Conservation (phyloP, 2,888 invertebrate genomes). For the Eremobia ochroleuca region DNA sequence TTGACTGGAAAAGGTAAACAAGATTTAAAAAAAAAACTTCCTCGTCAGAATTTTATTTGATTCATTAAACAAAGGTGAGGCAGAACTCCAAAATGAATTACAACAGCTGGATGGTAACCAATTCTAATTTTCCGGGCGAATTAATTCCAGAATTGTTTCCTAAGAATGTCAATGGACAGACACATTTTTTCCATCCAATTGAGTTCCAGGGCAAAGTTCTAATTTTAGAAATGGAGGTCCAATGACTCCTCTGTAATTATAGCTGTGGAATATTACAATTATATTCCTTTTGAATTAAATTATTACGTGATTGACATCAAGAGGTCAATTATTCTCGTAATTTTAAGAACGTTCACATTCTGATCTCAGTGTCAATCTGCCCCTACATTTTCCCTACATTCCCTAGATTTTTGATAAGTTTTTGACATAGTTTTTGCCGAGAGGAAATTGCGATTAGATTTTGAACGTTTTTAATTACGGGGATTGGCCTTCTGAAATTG, state of each 20-base stretch:
- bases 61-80: conserved; percentile 78
- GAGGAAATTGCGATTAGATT: too few relatives aligned
- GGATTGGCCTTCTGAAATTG: not conserved
- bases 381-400: too few relatives aligned
- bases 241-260: not conserved
- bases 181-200: conserved; percentile 31
- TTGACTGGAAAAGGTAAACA: conserved; percentile 71
- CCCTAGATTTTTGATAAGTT: too few relatives aligned
- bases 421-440: too few relatives aligned
- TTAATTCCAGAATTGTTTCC: conserved; percentile 69
- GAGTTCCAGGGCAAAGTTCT: not conserved
- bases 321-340: not conserved
- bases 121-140: conserved; percentile 79
- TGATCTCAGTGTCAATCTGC: too few relatives aligned
- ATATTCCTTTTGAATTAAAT: not conserved
- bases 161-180: conserved; percentile 45
- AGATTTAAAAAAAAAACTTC: conserved; percentile 64
- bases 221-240: not conserved
- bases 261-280: not conserved
- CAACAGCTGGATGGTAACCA: conserved; percentile 70
- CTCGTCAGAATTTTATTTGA: conserved; percentile 73
- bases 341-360: not conserved
- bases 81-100: conserved; percentile 71
- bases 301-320: not conserved
- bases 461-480: not conserved